phyloP scores from a whole-genome alignment of 2,888 invertebrate genomes.

The Drosophila engyochracea region DNA sequence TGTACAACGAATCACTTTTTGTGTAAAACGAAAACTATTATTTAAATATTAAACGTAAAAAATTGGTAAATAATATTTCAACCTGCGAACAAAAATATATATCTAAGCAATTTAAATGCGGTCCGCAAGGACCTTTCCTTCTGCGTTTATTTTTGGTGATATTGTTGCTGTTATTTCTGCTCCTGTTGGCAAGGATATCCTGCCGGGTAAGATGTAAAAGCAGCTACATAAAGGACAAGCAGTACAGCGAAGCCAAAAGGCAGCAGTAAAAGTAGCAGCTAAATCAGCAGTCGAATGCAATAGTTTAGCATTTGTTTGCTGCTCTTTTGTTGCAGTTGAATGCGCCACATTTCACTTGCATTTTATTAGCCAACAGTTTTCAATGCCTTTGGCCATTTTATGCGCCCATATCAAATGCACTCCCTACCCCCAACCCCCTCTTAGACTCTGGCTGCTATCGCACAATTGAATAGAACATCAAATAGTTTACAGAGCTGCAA shows the following conservation, averaged over 20 bases:
- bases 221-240: conserved; percentile 40
- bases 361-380: conserved; percentile 71
- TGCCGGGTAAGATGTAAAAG: conserved; percentile 51
- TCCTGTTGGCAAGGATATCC: conserved; percentile 56
- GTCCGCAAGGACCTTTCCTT: not conserved
- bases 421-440: not conserved
- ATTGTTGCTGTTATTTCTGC: not conserved
- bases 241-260: conserved; percentile 12
- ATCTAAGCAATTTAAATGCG: not conserved
- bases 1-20: not conserved
- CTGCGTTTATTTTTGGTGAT: conserved; percentile 30
- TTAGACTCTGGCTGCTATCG: not conserved
- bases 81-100: not conserved
- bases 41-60: not conserved
- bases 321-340: conserved; percentile 71
- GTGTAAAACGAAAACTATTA: not conserved
- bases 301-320: conserved; percentile 72
- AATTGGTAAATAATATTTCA: not conserved
- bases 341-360: conserved; percentile 77
- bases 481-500: conserved; percentile 3
- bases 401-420: conserved; percentile 5
- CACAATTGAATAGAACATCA: not conserved
- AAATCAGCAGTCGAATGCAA: conserved; percentile 48
- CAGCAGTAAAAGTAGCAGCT: conserved; percentile 22
- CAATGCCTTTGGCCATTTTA: conserved; percentile 40